Percentiles rank a stretch among this genome's conserved stretches.
Evolutionary conservation across 2,113 vertebrate species (phyloP).

Genomic region (Phyllopteryx taeniolatus): DNA sequence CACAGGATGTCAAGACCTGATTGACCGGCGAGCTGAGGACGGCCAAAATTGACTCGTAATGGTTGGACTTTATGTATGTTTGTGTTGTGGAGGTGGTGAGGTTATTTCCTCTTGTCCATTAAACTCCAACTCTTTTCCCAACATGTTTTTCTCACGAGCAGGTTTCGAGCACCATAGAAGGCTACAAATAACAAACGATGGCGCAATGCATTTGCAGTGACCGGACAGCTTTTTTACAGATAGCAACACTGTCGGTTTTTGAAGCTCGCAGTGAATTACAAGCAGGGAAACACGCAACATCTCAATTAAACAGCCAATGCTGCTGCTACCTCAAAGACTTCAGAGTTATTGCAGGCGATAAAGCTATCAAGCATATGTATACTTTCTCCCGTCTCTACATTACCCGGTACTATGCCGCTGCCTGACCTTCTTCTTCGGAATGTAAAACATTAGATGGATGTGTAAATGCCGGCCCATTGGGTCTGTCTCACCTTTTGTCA

Average conservation of each 20-base stretch:
- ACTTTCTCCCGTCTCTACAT: background rate
- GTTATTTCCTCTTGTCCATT: slow-evolving; percentile 39
- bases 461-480: background rate
- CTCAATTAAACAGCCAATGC: background rate
- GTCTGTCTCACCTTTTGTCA: background rate
- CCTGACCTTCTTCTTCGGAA: background rate
- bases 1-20: slow-evolving; percentile 35
- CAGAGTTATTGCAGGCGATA: background rate
- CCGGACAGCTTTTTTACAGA: background rate
- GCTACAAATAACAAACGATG: slow-evolving; percentile 13
- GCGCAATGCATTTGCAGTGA: background rate
- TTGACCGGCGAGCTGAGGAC: slow-evolving; percentile 35
- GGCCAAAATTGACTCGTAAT: slow-evolving; percentile 33
- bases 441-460: background rate
- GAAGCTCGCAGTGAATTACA: background rate
- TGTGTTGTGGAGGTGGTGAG: slow-evolving; percentile 1
- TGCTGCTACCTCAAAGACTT: background rate
- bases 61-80: slow-evolving; percentile 26
- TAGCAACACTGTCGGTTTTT: background rate
- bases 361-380: background rate
- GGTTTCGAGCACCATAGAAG: background rate
- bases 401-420: background rate
- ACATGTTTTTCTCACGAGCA: background rate
- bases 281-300: background rate
- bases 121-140: background rate